These are phyloP conservation scores for Manis pentadactyla DNA, from an alignment of 2,797 vertebrate species.

Conservation along the genomic window DNA sequence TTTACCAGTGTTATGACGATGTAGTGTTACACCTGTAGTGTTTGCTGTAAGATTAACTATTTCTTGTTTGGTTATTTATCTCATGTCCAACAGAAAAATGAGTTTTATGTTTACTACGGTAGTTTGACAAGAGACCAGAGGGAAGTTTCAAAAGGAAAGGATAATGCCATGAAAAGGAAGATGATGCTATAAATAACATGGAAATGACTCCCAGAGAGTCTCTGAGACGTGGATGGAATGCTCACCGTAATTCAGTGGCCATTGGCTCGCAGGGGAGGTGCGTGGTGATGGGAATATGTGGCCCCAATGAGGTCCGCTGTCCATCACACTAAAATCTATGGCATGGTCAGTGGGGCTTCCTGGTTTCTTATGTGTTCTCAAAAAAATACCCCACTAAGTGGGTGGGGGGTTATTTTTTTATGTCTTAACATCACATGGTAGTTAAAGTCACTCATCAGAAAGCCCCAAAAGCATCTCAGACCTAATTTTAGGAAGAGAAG, in stretches of 20 bases:
- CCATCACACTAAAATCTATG: slow-evolving; percentile 28
- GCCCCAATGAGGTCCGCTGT: neutral
- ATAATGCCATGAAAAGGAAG: slow-evolving; percentile 57
- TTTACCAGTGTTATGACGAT: neutral
- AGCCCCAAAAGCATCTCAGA: slow-evolving; percentile 74
- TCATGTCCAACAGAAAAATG: slow-evolving; percentile 56
- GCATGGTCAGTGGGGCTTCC: slow-evolving; percentile 45
- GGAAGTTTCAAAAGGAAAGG: slow-evolving; percentile 70
- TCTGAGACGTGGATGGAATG: neutral
- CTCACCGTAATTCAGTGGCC: slow-evolving; percentile 67
- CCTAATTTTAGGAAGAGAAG: slow-evolving; percentile 74
- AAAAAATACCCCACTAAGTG: slow-evolving; percentile 13
- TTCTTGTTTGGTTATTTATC: slow-evolving; percentile 72
- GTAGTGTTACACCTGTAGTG: neutral
- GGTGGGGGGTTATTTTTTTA: neutral
- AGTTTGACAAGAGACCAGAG: slow-evolving; percentile 56
- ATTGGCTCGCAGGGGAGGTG: neutral
- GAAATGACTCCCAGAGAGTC: slow-evolving; percentile 64
- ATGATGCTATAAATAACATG: slow-evolving; percentile 55
- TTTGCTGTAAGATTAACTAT: neutral
- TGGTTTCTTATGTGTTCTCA: slow-evolving; percentile 15
- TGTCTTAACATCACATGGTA: slow-evolving; percentile 72
- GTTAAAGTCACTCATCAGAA: slow-evolving; percentile 70
- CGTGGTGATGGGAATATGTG: neutral
- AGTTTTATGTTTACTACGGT: slow-evolving; percentile 63